phyloP scores from a whole-genome alignment of 2,797 vertebrate genomes.

The Loriculus beryllinus region DNA sequence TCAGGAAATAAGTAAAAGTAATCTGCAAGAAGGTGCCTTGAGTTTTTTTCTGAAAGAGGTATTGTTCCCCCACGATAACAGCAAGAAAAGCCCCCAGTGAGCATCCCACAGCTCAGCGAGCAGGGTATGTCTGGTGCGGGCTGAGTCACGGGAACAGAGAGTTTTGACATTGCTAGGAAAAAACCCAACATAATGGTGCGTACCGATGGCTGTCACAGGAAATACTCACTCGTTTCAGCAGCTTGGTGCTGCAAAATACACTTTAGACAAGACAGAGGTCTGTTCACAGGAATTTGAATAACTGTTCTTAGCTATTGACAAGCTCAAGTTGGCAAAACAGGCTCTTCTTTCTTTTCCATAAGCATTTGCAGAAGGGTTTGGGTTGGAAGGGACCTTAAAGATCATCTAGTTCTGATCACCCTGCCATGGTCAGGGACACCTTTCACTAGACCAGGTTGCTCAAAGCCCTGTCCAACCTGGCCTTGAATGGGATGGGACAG shows the following conservation, averaged over 20 bases:
- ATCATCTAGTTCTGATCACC: neutral
- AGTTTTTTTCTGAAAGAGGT: neutral
- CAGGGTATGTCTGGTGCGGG: neutral
- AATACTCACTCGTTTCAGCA: neutral
- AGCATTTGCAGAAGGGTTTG: neutral
- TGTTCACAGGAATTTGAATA: constrained; percentile 23
- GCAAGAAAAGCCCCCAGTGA: neutral
- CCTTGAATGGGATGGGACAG: neutral
- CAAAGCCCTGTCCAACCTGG: neutral
- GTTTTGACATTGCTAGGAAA: neutral
- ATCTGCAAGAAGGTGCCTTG: neutral
- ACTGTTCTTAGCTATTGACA: neutral
- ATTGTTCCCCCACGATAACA: neutral
- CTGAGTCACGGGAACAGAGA: neutral
- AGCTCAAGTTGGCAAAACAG: neutral
- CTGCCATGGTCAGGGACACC: neutral
- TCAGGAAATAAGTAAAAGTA: no score
- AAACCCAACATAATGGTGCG: neutral
- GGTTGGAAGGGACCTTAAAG: neutral
- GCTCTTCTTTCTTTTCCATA: neutral
- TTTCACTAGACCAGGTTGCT: neutral
- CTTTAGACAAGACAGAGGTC: neutral
- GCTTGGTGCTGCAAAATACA: neutral
- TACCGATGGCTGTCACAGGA: neutral
- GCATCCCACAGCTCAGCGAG: neutral